Evolutionary conservation across 2,888 invertebrate species (phyloP).

Genomic region (Unio pictorum): DNA sequence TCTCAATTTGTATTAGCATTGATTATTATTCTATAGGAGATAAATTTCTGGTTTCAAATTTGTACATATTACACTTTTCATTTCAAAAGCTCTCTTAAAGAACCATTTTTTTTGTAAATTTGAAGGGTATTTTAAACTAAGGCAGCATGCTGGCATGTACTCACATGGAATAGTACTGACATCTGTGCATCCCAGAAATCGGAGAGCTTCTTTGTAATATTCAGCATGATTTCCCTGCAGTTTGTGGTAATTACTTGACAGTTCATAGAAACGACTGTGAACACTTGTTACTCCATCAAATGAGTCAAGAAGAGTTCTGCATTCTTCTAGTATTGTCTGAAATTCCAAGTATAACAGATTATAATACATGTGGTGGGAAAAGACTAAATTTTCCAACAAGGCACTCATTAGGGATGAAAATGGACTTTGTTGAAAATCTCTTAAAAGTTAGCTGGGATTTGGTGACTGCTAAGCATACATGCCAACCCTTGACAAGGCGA

Average conservation of each 20-base stretch:
- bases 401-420: too few species aligned
- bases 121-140: conserved; percentile 1
- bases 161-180: conserved; percentile 77
- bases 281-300: conserved; percentile 94
- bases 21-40: neutral
- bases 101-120: neutral
- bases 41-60: neutral
- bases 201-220: conserved; percentile 94
- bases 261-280: conserved; percentile 93
- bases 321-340: conserved; percentile 86
- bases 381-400: neutral
- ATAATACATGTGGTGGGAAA: neutral
- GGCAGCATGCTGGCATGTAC: neutral
- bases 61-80: neutral
- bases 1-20: neutral
- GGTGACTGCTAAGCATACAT: too few species aligned
- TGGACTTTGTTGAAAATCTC: too few species aligned
- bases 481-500: too few species aligned
- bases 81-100: neutral
- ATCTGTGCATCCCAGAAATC: conserved; percentile 83
- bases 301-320: conserved; percentile 87
- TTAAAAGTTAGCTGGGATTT: too few species aligned
- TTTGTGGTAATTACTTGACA: conserved; percentile 93
- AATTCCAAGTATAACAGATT: conserved; percentile 16
- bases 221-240: conserved; percentile 82